Evolutionary conservation across 2,797 vertebrate genomes (phyloP).

Genomic region (Caiman crocodilus): DNA sequence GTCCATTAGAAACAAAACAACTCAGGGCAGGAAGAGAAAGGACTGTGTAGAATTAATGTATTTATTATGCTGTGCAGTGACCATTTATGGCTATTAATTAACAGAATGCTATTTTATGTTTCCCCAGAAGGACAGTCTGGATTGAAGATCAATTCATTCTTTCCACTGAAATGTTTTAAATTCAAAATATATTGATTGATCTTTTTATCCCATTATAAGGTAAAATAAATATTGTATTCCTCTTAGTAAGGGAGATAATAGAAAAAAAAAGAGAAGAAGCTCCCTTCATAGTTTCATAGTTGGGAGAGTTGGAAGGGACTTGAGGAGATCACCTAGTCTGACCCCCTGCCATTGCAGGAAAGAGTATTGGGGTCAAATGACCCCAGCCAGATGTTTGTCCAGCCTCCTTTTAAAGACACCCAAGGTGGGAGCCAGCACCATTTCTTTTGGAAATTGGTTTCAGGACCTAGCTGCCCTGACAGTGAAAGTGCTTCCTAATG

Average conservation of each 20-base stretch:
- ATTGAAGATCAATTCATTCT: constrained; percentile 30
- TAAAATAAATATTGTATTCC: constrained; percentile 34
- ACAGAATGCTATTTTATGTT: neutral
- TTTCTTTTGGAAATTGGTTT: no score
- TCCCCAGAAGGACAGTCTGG: neutral
- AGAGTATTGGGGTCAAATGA: no score
- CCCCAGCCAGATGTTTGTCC: no score
- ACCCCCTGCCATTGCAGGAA: no score
- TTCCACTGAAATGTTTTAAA: constrained; percentile 16
- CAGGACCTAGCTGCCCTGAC: no score
- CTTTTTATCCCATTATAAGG: neutral
- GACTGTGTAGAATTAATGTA: neutral
- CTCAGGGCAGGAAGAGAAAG: neutral
- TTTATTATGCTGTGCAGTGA: neutral
- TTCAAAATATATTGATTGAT: neutral
- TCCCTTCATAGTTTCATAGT: neutral
- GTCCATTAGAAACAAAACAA: constrained; percentile 11
- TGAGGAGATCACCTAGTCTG: no score
- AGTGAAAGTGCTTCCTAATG: no score
- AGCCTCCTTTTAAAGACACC: no score
- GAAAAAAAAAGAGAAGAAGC: neutral
- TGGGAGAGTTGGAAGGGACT: no score
- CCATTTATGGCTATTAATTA: constrained; percentile 1
- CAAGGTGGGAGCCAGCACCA: no score
- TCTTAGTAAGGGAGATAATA: neutral